Evolutionary conservation across 2,888 invertebrate genomes (phyloP), one percentile per base, ranked within the genome.

Genomic region (Amphipoea oculea): DNA sequence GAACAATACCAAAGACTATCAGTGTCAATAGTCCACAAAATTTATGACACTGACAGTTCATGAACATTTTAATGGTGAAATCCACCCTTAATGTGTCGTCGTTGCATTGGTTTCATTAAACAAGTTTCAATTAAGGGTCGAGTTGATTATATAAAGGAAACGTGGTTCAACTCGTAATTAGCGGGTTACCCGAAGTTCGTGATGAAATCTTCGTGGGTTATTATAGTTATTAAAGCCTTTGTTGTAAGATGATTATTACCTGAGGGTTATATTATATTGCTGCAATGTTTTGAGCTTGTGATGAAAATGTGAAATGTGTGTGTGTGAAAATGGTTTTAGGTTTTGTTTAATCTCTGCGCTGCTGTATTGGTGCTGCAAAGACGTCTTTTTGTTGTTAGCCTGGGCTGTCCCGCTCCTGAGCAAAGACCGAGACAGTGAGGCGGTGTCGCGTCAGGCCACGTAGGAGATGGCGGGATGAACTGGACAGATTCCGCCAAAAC

Each of bases 61-160:
- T n/a, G 57, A n/a, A n/a, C 11, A n/a, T n/a, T n/a, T 60, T 4
- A n/a, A 12, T 57, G 11, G 57, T 57, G 57, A n/a, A 57, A 23
- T n/a, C 57, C 11, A 23, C n/a, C n/a, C 23, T 23, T 11, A n/a
- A 11, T n/a, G 6, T 20, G 57, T 60, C 57, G n/a, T 65, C 73
- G 11, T 63, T 76, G 40, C 65, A 80, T 20, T 76, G 74, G 45
- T 82, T 84, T 88, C 73, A 85, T 85, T 82, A 82, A 82, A 83
- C 73, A 85, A 85, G 75, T 86, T 85, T 82, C 83, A 88, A 85
- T 86, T 81, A 85, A 75, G 62, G 72, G 14, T 14, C 45, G 74
- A 36, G 70, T 71, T 79, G 81, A 79, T 85, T 81, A 81, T 78
- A 77, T 79, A 81, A 79, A 78, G 75, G 66, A 23, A 54, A 76